Evolutionary conservation across 2,797 vertebrate genomes (phyloP), one percentile per base, ranked within the genome.

Genomic region (Chelon auratus): DNA sequence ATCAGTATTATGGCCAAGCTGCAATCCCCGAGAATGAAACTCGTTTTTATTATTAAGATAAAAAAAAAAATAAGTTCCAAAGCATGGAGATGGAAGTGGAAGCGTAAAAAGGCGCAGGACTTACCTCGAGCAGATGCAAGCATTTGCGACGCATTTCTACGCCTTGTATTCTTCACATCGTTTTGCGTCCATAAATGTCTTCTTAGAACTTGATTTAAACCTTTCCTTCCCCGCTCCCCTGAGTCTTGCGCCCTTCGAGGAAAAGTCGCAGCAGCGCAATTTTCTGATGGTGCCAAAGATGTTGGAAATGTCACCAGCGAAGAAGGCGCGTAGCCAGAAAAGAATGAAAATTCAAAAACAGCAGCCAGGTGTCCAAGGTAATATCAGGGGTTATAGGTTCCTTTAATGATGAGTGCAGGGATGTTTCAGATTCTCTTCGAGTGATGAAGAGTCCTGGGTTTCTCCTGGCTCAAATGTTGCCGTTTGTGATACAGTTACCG

Each of bases 101-200:
- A 22, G 48, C 30, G 58, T 22, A 59, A 11, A 64, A 18, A 39
- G 24, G n/a, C 3, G 33, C 50, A 40, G 22, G 78, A 91, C 91
- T 92, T 56, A 92, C 91, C 91, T 87, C 67, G 0, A 92, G 86
- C 81, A 92, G 56, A 66, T 22, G 62, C 64, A 88, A 78, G 81
- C 84, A 76, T 62, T 70, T 68, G 80, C 78, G 80, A 75, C 77
- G 87, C 91, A 92, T 92, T 78, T 87, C 86, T 75, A 77, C 17
- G 37, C 40, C 68, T 75, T 50, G 53, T 37, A 11, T n/a, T 74
- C 22, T 50, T 91, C 83, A 91, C 87, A 87, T 87, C 1, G 66
- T 88, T 64, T 18, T 6, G 45, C 4, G 15, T 15, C 26, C 8
- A 43, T 58, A 67, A 75, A 75, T 14, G 51, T 72, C 80, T 76